phyloP scores from a whole-genome alignment of 2,113 vertebrate genomes.

The Thermophis baileyi region DNA sequence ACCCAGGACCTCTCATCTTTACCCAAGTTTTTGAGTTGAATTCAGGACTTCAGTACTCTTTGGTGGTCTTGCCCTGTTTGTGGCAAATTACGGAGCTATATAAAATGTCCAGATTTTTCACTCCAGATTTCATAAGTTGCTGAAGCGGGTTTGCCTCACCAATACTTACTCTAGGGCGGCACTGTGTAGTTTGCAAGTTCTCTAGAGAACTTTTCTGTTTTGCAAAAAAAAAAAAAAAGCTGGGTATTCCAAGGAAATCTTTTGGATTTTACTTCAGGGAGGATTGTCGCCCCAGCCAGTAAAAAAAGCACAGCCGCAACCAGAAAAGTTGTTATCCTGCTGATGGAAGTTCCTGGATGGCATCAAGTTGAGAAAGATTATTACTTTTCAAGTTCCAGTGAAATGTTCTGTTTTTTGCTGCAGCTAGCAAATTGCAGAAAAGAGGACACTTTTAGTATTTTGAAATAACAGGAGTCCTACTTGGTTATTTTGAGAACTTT shows the following conservation, averaged over 20 bases:
- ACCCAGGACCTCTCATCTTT: too few species aligned
- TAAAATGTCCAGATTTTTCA: background rate
- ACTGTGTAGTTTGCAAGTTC: background rate
- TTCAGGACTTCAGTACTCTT: background rate
- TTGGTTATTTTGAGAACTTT: too few species aligned
- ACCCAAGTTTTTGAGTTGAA: too few species aligned
- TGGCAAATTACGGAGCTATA: background rate
- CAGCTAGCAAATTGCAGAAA: background rate
- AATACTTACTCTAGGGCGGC: too few species aligned
- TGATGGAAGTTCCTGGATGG: background rate
- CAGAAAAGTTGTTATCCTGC: background rate
- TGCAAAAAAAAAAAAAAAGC: background rate
- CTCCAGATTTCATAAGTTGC: background rate
- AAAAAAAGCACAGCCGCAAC: background rate
- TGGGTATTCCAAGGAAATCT: background rate
- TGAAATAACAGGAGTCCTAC: background rate
- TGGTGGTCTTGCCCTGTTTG: too few species aligned
- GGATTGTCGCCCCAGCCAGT: background rate
- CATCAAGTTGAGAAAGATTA: background rate
- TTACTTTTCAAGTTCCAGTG: background rate
- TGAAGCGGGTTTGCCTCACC: background rate
- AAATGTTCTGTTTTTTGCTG: background rate
- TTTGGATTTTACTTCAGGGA: background rate
- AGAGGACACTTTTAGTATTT: constrained; percentile 5
- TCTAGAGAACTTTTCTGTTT: too few species aligned